Evolutionary conservation across 2,113 vertebrate genomes (phyloP), one percentile per base, ranked within the genome.

Genomic region (Crotalus tigris): DNA sequence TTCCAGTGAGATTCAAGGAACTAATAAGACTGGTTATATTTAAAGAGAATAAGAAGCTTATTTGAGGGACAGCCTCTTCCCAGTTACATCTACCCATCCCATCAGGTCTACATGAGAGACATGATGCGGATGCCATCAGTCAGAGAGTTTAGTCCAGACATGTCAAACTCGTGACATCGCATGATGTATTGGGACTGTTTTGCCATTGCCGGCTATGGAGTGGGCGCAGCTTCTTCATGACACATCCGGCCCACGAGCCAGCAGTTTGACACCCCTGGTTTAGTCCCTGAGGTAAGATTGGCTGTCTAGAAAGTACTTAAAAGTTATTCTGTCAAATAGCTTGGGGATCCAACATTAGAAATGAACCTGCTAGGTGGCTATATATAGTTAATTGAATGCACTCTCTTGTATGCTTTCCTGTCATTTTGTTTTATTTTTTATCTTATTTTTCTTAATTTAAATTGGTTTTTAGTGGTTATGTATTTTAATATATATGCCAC

Each of bases 191-290:
- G 1, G 49, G 49, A 51, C 8, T 9, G 8, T 51, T 51, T 51
- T 51, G 8, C 8, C 49, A 51, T 51, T 51, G 49, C 49, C 49
- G 49, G 49, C 49, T 9, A 51, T 51, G 49, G 49, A 1, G 8
- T 10, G 49, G 49, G 8, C 1, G 8, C 8, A 1, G 49, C 8
- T 51, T 51, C 49, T 8, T 0, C 49, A 8, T 51, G 49, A 51
- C 1, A 1, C 1, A 8, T 10, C 49, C 8, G 49, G 49, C 8
- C 1, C 49, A 51, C 1, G 8, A 8, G 8, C 49, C 0, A 8
- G 49, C 49, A 51, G 49, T 51, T 51, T 51, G 49, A 51, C 49
- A 51, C 0, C 49, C 49, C 49, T 51, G 49, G 57, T 58, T 58
- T 58, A 58, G 57, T 58, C 59, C 15, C 69, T 33, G 69, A 33